Evolutionary conservation across 2,888 invertebrate species (phyloP), one percentile per base, ranked within the genome.

Genomic region (Ectemnius lituratus): DNA sequence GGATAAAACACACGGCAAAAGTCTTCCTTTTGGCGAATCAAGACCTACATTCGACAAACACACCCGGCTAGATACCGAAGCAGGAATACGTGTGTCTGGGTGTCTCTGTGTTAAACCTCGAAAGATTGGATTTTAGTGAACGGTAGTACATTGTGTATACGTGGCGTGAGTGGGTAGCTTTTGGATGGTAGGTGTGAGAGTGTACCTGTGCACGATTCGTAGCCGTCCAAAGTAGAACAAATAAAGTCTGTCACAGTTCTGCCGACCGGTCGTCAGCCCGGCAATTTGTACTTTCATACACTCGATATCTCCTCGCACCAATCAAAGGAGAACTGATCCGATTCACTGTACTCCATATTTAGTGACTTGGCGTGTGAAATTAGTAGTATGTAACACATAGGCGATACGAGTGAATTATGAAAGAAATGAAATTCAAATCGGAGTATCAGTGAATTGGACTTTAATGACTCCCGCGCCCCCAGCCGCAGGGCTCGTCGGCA

Each of bases 211-310:
- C 84, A 83, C 82, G 83, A 83, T 82, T 82, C 82, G 79, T 83
- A 82, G 82, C 83, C 83, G 82, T 82, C 79, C 82, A 82, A 82
- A 82, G 82, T 82, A 84, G 85, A 84, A 83, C 81, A 83, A 79
- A 84, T 84, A 81, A 84, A 82, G 76, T 84, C 83, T 81, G 77
- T 83, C 78, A 81, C 81, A 84, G 81, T 72, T 74, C 81, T 75
- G 84, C 79, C 84, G 81, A 83, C 67, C 81, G 79, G 81, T 84
- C 83, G 84, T 37, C 37, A 37, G 37, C 79, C 60, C 20, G 16
- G 11, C 37, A 37, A 11, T 37, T 4, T 37, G 3, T 37, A 37
- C 37, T 37, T 11, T 4, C 8, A 37, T 11, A 37, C 37, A 37
- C 37, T 8, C 37, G 23, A 23, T 23, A 23, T 23, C 23, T 23